These are phyloP conservation scores for Caenorhabditis panamensis DNA, from an alignment of 2,888 invertebrate genomes.

Conservation along the genomic window DNA sequence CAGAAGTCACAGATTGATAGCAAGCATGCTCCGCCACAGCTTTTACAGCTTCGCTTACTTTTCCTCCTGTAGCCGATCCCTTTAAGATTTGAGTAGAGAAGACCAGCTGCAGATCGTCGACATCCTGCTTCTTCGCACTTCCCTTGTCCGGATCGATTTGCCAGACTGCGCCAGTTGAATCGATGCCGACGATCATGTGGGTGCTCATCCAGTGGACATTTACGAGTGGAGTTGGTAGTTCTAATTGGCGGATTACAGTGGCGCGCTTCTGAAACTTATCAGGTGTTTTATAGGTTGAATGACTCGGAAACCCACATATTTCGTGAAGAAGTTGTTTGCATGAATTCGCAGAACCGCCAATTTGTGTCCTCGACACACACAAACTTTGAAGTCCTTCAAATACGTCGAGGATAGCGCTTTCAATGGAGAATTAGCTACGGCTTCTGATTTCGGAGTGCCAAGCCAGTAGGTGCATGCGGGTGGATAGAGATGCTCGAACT, in stretches of 20 bases:
- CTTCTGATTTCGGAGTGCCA: constrained; percentile 30
- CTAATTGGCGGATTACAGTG: constrained; percentile 33
- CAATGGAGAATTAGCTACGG: constrained; percentile 19
- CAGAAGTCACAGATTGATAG: constrained; percentile 69
- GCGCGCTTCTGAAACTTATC: constrained; percentile 49
- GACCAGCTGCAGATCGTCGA: constrained; percentile 80
- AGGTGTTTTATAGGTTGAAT: too few relatives aligned
- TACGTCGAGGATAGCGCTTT: constrained; percentile 25
- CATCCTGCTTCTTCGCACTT: constrained; percentile 79
- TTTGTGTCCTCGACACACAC: constrained; percentile 44
- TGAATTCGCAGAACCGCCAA: constrained; percentile 47
- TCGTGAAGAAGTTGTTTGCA: constrained; percentile 44
- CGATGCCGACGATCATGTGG: constrained; percentile 54
- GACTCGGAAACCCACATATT: constrained; percentile 44
- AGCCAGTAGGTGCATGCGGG: constrained; percentile 92
- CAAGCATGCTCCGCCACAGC: constrained; percentile 78
- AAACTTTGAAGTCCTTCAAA: constrained; percentile 43
- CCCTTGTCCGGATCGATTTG: constrained; percentile 66
- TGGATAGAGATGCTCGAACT: constrained; percentile 85
- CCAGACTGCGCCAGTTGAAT: constrained; percentile 53
- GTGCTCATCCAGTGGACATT: constrained; percentile 54
- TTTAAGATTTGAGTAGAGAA: constrained; percentile 83
- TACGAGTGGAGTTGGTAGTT: constrained; percentile 37
- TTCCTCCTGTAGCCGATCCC: constrained; percentile 90
- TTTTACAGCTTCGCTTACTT: constrained; percentile 89